phyloP scores from a whole-genome alignment of 2,113 vertebrate genomes.

The Syrmaticus mikado region DNA sequence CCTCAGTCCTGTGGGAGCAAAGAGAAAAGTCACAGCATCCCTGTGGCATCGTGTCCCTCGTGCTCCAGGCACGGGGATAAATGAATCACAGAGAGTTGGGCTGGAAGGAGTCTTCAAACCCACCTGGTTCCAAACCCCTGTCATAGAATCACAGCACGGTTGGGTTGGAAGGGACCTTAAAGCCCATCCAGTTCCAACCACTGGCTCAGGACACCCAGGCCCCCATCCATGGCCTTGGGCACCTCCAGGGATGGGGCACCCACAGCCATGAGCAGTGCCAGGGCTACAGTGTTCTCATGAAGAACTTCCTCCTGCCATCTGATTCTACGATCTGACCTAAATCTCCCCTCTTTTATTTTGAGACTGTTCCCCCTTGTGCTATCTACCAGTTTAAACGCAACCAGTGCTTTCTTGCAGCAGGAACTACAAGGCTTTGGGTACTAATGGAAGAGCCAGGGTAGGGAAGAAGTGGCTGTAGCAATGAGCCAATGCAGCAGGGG shows the following conservation, averaged over 20 bases:
- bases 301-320: too few relatives aligned
- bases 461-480: not conserved
- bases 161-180: not conserved
- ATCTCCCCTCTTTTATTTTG: too few relatives aligned
- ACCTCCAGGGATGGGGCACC: too few relatives aligned
- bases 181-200: not conserved
- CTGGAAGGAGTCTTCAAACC: not conserved
- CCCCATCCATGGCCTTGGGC: not conserved
- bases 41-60: not conserved
- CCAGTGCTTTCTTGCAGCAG: fast-evolving
- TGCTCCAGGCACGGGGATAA: not conserved
- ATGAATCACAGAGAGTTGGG: not conserved
- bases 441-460: not conserved
- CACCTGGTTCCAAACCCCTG: not conserved
- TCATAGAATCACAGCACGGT: not conserved
- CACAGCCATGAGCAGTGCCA: too few relatives aligned
- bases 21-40: not conserved
- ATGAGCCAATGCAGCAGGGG: not conserved
- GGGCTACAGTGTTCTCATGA: too few relatives aligned
- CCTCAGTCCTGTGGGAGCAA: constrained; percentile 86
- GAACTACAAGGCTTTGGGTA: not conserved
- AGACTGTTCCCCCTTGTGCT: too few relatives aligned
- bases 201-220: not conserved
- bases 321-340: too few relatives aligned
- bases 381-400: too few relatives aligned